Evolutionary conservation across 2,113 vertebrate genomes (phyloP).

Genomic region (Sinocyclocheilus grahami): DNA sequence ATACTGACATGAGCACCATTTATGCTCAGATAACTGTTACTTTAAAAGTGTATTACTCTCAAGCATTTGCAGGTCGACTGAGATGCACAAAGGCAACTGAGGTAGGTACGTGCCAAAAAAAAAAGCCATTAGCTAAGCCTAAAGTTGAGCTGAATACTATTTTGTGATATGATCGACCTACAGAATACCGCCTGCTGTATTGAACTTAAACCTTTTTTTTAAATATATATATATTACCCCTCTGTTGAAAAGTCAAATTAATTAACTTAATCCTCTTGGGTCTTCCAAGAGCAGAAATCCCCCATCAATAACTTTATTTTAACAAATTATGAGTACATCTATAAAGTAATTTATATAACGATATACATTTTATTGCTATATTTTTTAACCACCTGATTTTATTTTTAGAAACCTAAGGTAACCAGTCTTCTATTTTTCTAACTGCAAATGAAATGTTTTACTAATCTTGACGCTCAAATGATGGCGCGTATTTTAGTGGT

Average conservation of each 20-base stretch:
- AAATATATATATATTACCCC: too few relatives aligned
- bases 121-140: neutral
- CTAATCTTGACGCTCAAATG: neutral
- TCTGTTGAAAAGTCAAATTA: neutral
- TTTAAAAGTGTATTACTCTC: neutral
- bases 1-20: neutral
- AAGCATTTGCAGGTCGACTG: neutral
- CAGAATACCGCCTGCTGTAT: neutral
- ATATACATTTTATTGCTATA: neutral
- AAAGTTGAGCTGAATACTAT: neutral
- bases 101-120: neutral
- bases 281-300: neutral
- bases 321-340: neutral
- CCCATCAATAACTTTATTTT: neutral
- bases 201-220: too few relatives aligned
- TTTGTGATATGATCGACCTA: neutral
- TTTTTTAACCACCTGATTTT: neutral
- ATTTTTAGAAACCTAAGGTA: neutral
- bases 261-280: neutral
- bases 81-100: conserved; percentile 1
- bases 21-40: neutral
- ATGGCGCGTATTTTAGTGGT: neutral
- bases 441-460: neutral
- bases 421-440: neutral
- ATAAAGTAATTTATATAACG: neutral